These are phyloP conservation scores for Patiria miniata DNA, from an alignment of 35 echinoderm and acorn worm species.

Conservation along the genomic window DNA sequence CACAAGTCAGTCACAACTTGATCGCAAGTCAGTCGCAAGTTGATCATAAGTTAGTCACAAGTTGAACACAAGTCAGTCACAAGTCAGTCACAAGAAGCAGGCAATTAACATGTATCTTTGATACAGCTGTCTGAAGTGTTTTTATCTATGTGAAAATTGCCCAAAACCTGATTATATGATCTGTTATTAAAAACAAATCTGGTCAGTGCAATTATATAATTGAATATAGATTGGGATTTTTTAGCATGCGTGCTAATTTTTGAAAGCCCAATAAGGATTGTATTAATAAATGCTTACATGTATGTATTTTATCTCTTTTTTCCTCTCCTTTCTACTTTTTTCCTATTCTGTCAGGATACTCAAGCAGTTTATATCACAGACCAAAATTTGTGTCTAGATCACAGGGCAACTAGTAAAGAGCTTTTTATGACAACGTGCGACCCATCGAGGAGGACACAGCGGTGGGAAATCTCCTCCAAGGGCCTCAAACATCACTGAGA, in stretches of 20 bases:
- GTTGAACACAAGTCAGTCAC: no score
- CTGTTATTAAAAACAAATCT: no score
- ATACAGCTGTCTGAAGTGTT: background rate
- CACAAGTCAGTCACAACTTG: no score
- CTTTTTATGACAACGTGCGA: conserved; percentile 29
- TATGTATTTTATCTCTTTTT: no score
- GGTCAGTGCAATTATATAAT: no score
- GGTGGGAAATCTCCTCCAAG: conserved; percentile 53
- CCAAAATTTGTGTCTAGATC: conserved; percentile 43
- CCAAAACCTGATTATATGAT: background rate
- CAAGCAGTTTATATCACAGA: conserved; percentile 20
- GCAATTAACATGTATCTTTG: background rate
- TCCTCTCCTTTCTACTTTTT: background rate
- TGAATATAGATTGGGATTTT: no score
- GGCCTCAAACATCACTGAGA: conserved; percentile 54
- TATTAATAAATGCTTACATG: no score
- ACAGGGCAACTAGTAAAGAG: conserved; percentile 40
- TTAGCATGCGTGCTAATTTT: no score
- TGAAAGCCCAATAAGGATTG: no score
- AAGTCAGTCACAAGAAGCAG: background rate
- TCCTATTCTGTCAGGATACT: conserved; percentile 41
- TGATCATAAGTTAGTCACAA: no score
- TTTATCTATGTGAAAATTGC: background rate
- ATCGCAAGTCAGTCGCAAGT: no score
- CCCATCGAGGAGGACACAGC: background rate